Base-by-base conservation (phyloP, 2,797 vertebrate genomes). In the Sebastes glaucus region DNA sequence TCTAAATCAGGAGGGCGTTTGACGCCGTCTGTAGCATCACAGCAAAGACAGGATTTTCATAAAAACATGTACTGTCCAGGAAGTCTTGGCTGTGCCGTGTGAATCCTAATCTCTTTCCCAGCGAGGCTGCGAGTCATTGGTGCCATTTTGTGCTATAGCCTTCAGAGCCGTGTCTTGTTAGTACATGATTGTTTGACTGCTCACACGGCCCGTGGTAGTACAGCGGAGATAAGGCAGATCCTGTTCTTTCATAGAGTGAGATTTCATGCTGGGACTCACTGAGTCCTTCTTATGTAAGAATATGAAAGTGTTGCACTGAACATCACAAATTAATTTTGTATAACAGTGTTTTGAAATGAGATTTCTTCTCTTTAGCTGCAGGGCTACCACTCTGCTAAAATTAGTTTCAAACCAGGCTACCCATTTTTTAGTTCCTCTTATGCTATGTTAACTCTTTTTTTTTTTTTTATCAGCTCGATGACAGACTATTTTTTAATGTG, bases 141-240 rank as follows among this genome's bases (percentile, higher is more conserved):
- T 88, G 78, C 68, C 86, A 84, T 88, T 91, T 89, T 90, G 80
- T 27, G 55, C n/a, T 68, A 73, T n/a, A 76, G 56, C 68, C 69
- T 38, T 71, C 65, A 35, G 67, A 87, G 79, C 74, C 72, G 63
- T 9, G 63, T 84, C 85, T 76, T 74, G 83, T 86, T 78, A 30
- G 74, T 69, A 64, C 56, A 33, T 53, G 81, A 81, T 78, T 81
- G 75, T 89, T 71, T 63, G 86, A 80, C 71, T 77, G 76, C 64
- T 87, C 85, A 79, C 33, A 20, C 60, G 70, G 80, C 35, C 72
- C 73, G 56, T 77, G 80, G n/a, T 64, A 13, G 57, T 27, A 35
- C 1, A n/a, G 60, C 65, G 27, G 22, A 71, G 59, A 88, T 61
- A 10, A 78, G 38, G 42, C 78, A 35, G 71, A 73, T 78, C 74